A percentile compares a stretch with the other conserved stretches of the same genome.
Conservation (phyloP, 2,113 vertebrate species). For the Electrona antarctica region DNA sequence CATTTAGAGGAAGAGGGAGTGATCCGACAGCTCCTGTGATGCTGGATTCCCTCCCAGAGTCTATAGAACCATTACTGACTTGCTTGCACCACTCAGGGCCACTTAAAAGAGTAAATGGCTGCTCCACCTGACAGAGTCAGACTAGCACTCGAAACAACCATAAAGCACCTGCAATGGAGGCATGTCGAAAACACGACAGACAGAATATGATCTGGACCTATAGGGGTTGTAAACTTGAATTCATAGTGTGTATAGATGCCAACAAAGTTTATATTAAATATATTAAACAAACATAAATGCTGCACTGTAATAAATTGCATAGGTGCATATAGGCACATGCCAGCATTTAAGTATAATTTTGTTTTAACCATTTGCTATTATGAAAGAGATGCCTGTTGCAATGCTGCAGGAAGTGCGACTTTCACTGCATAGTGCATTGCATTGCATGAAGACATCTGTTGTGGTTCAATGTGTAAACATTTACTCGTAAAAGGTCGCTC, state of each 20-base stretch:
- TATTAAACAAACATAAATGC: no score
- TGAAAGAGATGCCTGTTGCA: not conserved
- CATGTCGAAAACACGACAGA: constrained; percentile 22
- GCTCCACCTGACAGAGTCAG: constrained; percentile 25
- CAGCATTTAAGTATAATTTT: no score
- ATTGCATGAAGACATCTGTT: no score
- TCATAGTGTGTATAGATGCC: no score
- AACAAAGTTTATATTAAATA: no score
- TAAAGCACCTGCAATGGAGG: constrained; percentile 14
- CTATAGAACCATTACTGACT: constrained; percentile 61
- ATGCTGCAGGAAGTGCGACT: not conserved
- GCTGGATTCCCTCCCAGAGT: constrained; percentile 12
- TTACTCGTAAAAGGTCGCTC: not conserved
- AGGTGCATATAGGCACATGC: no score
- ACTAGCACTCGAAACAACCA: not conserved
- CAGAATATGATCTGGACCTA: constrained; percentile 19
- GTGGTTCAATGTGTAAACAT: no score
- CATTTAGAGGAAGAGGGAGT: constrained; percentile 38
- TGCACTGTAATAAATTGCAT: no score
- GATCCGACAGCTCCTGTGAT: constrained; percentile 35
- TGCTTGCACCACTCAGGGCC: constrained; percentile 59
- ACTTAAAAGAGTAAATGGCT: constrained; percentile 32
- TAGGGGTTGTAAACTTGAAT: not conserved
- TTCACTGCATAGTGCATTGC: no score
- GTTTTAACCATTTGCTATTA: no score